Base-by-base conservation (phyloP, 2,888 invertebrate species). In the Callyntrura sp. region DNA sequence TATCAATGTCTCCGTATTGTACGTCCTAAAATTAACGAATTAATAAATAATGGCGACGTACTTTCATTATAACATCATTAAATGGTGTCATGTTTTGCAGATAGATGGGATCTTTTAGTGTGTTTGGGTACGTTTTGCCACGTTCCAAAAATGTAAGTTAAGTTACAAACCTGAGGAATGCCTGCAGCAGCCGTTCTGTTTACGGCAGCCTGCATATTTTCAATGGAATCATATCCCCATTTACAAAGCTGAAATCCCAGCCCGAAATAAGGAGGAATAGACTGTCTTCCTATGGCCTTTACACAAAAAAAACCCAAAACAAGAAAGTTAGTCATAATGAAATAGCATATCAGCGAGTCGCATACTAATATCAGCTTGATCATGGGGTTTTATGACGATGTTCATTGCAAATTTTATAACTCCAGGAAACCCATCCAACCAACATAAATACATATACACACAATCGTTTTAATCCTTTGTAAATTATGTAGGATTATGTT, bases 221-320 rank as follows among this genome's bases (percentile, higher is more conserved):
- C 96, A 90, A 97, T 94, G 35, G 95, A 95, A 84, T 96, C 95
- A 94, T 97, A 97, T 17, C 97, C 96, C 94, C 94, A 96, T 6
- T 88, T 96, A 95, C 97, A 97, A 57, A 98, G 95, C 94, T 98
- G 98, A 94, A 98, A 98, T 0, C 98, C 98, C 0, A 98, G 95
- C 12, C 96, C 95, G 98, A 98, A 98, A 94, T 97, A 97, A 0
- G 98, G 98, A 0, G 98, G 98, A 96, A 98, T 96, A 94, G 96
- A 96, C 0, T 98, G 97, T 87, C 96, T 95, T 0, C 98, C 98
- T 8, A 98, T 95, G 9, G 92, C 92, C 93, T 35, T 43, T 62
- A 20, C 0, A 55, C 11, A 1, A 17, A 17, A 23, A 60, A 81
- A 28, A 25, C 12, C 20, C 20, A 14, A 51, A 20, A 62, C 25